Evolutionary conservation across 2,888 invertebrate genomes (phyloP).

Genomic region (Luffia ferchaultella): DNA sequence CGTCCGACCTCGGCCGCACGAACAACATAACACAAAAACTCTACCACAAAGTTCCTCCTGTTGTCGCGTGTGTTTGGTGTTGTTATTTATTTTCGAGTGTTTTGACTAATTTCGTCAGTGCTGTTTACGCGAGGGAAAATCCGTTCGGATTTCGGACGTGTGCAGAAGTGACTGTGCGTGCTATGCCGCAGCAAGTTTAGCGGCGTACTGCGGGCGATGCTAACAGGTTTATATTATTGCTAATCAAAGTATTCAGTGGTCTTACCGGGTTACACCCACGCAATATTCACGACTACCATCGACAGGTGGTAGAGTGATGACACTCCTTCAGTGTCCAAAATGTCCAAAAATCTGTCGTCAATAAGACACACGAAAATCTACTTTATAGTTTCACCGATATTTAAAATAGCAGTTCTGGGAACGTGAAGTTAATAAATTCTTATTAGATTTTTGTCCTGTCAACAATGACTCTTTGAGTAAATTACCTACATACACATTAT

Average conservation of each 20-base stretch:
- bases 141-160: slow-evolving; percentile 57
- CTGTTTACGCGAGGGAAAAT: slow-evolving; percentile 27
- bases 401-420: no score
- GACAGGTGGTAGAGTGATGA: no score
- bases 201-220: slow-evolving; percentile 63
- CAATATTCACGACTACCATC: no score
- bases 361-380: no score
- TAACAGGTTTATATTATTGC: slow-evolving; percentile 55
- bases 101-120: slow-evolving; percentile 50
- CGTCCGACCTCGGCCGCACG: slow-evolving; percentile 41
- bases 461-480: no score
- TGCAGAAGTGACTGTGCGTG: slow-evolving; percentile 56
- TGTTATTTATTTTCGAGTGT: slow-evolving; percentile 43
- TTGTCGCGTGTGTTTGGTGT: slow-evolving; percentile 55
- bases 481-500: no score
- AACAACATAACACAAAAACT: slow-evolving; percentile 33
- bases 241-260: background rate
- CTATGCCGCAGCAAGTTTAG: slow-evolving; percentile 57
- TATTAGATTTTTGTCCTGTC: no score
- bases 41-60: slow-evolving; percentile 52
- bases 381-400: no score
- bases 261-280: background rate
- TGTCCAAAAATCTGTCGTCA: no score
- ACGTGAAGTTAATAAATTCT: no score
- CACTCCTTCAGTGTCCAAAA: no score